Base-by-base conservation (phyloP, 2,797 vertebrate genomes). In the Denticeps clupeoides region DNA sequence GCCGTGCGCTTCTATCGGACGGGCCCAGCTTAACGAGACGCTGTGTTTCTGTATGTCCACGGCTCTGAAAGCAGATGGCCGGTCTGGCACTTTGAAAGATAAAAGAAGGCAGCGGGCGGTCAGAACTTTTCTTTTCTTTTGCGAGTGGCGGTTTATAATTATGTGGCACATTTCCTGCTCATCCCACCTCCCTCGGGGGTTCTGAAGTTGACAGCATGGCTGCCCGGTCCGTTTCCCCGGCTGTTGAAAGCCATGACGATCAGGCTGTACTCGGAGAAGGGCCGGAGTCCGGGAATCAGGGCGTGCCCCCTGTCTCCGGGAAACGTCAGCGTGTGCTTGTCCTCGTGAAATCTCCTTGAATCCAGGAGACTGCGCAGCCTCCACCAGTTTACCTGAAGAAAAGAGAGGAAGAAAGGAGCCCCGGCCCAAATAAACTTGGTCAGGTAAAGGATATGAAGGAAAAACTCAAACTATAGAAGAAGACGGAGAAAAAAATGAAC, bases 111-210 rank as follows among this genome's bases (percentile, higher is more conserved):
- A 71, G 43, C 64, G 46, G 10, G 22, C 11, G 25, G 2, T 13
- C 33, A n/a, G n/a, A n/a, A n/a, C n/a, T n/a, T n/a, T n/a, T n/a
- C n/a, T n/a, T n/a, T n/a, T n/a, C n/a, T n/a, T n/a, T n/a, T n/a
- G n/a, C n/a, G n/a, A n/a, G n/a, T n/a, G n/a, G n/a, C n/a, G n/a
- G n/a, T n/a, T n/a, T n/a, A n/a, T n/a, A n/a, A n/a, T n/a, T n/a
- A n/a, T n/a, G n/a, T n/a, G n/a, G n/a, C n/a, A n/a, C n/a, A n/a
- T 29, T 3, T 7, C 3, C 2, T 41, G 15, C 18, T 47, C 27
- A 33, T 63, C 80, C 80, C 71, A 99, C 95, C 95, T 93, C 93
- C 93, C 81, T 99, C 93, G 9, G 86, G 90, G 54, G 91, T 97
- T 67, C 84, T 86, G 73, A 99, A 97, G 59, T 70, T 67, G 57